These are phyloP conservation scores for Amyelois transitella DNA, from an alignment of 1,140 invertebrate genomes.

Conservation along the genomic window DNA sequence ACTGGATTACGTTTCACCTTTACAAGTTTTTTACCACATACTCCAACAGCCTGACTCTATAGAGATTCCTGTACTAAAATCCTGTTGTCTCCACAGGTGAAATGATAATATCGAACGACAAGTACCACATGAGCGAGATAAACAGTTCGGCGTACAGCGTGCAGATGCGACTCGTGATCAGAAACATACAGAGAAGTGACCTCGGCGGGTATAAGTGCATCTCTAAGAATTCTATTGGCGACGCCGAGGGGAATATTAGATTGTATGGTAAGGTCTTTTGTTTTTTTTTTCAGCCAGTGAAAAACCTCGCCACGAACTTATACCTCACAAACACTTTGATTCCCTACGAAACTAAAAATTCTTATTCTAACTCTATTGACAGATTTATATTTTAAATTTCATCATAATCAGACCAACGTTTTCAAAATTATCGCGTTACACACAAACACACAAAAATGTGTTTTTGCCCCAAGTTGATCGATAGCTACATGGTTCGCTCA, in stretches of 20 bases:
- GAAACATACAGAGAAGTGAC: slow-evolving; percentile 84
- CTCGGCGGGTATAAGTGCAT: slow-evolving; percentile 94
- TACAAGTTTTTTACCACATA: too few relatives aligned
- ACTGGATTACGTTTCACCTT: too few relatives aligned
- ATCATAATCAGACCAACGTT: too few relatives aligned
- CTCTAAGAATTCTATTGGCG: slow-evolving; percentile 92
- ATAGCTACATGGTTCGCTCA: too few relatives aligned
- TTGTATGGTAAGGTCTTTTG: slow-evolving; percentile 83
- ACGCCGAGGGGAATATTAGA: slow-evolving; percentile 89
- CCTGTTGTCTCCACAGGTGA: slow-evolving; percentile 78
- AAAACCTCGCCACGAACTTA: not conserved
- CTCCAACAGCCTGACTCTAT: too few relatives aligned
- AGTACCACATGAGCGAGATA: slow-evolving; percentile 84
- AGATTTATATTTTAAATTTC: too few relatives aligned
- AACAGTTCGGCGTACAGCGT: slow-evolving; percentile 85
- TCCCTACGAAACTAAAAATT: too few relatives aligned
- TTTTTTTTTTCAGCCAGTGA: not conserved
- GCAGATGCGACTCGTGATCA: slow-evolving; percentile 86
- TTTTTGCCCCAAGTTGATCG: too few relatives aligned
- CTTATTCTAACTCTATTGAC: too few relatives aligned
- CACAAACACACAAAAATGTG: too few relatives aligned
- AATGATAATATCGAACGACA: slow-evolving; percentile 90
- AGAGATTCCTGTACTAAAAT: slow-evolving; percentile 5
- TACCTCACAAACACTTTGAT: too few relatives aligned
- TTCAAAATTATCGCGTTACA: too few relatives aligned